Base-by-base conservation (phyloP, 1,140 invertebrate species). In the Harpegnathos saltator region DNA sequence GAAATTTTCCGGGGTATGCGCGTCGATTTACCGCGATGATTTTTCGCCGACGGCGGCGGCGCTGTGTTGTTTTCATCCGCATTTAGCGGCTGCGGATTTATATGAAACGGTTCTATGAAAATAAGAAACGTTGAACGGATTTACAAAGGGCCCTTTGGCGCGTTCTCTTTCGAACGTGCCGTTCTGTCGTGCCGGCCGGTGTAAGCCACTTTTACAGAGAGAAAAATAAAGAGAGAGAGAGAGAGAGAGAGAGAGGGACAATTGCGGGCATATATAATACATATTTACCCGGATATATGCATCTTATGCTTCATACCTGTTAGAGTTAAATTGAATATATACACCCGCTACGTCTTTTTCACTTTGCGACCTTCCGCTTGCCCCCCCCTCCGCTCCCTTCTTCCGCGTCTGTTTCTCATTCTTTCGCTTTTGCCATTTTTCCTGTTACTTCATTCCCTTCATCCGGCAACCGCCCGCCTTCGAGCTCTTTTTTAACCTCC, bases 291-390 rank as follows among this genome's bases (percentile, higher is more conserved):
- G n/a, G 68, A 83, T 83, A 75, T 62, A 71, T 83, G 86, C 84
- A 77, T 86, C 61, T 87, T 78, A 87, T n/a, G n/a, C n/a, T 87
- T 84, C 85, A 84, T 87, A 80, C 56, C 61, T 72, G 52, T 82
- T 82, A 83, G 54, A 87, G 68, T 66, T 78, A 87, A 87, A 88
- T 84, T 87, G 85, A 87, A 87, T 87, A 69, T 58, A 29, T 82
- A 82, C 54, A 82, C 77, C 24, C 24, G 12, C 56, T 24, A 52
- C 44, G 48, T 71, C 44, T 29, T 29, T 63, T n/a, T n/a, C n/a
- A n/a, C n/a, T n/a, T n/a, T n/a, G n/a, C n/a, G n/a, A n/a, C n/a
- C n/a, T n/a, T n/a, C n/a, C n/a, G n/a, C n/a, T n/a, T n/a, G n/a
- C n/a, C n/a, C n/a, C n/a, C n/a, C n/a, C n/a, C n/a, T n/a, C n/a